phyloP scores from a whole-genome alignment of 2,113 vertebrate species.

The Amphilophus citrinellus region DNA sequence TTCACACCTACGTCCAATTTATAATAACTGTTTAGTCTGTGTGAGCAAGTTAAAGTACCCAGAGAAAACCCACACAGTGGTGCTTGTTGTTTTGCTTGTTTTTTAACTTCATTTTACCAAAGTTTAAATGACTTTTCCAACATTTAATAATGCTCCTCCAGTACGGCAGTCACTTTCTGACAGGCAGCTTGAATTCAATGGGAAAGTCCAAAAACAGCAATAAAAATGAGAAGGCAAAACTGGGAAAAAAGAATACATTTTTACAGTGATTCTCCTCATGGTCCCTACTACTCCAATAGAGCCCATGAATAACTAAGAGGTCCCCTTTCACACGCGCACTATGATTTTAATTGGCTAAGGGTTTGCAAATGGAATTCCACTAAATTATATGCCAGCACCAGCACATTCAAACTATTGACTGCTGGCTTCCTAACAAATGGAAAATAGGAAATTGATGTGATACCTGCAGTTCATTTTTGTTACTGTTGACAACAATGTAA shows the following conservation, averaged over 20 bases:
- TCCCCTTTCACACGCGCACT: no score
- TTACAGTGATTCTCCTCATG: neutral
- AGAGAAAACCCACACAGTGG: neutral
- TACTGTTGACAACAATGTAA: no score
- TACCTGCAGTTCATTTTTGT: no score
- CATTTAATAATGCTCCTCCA: neutral
- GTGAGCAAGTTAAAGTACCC: neutral
- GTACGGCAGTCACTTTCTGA: no score
- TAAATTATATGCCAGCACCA: no score
- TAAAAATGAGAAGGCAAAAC: neutral
- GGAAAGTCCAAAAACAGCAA: neutral
- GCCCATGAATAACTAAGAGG: no score
- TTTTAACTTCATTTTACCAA: slow-evolving; percentile 1
- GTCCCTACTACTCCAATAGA: no score
- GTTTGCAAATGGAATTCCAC: no score
- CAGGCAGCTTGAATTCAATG: neutral
- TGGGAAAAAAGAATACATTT: neutral
- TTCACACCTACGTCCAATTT: neutral
- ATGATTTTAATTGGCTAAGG: no score
- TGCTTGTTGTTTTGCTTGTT: neutral
- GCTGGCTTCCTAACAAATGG: no score
- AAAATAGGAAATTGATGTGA: no score
- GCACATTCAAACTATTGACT: no score
- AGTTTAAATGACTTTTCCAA: neutral
- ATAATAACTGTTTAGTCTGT: neutral